Conservation (phyloP, 2,888 invertebrate species). For the Rotaria macrura region DNA sequence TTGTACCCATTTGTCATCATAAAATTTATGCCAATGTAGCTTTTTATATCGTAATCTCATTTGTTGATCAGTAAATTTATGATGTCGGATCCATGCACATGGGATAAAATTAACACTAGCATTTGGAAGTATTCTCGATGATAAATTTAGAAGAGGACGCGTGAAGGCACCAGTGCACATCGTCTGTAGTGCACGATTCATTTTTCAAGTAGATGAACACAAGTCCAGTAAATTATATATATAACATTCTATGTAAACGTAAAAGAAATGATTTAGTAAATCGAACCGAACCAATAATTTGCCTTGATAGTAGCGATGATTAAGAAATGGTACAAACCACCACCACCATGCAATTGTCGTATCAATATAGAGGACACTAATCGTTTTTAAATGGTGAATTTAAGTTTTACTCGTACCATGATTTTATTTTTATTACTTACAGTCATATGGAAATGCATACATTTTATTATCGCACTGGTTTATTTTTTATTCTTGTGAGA, state of each 20-base stretch:
- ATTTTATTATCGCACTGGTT: too few species aligned
- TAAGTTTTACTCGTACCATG: background rate
- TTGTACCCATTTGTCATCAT: slow-evolving; percentile 28
- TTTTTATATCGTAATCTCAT: slow-evolving; percentile 17
- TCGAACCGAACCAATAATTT: background rate
- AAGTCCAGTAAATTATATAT: background rate
- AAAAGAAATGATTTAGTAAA: background rate
- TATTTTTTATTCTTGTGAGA: too few species aligned
- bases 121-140: background rate
- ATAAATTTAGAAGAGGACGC: background rate
- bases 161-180: background rate
- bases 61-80: background rate
- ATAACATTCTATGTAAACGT: background rate
- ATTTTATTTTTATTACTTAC: background rate
- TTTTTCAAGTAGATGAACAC: background rate
- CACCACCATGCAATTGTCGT: background rate
- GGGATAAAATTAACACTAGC: background rate
- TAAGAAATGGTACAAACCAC: background rate
- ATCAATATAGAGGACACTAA: background rate
- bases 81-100: background rate
- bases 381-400: background rate
- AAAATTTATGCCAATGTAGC: background rate
- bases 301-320: background rate
- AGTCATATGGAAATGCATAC: background rate
- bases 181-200: background rate